phyloP scores from a whole-genome alignment of 2,113 vertebrate genomes.

The Ursus arctos region DNA sequence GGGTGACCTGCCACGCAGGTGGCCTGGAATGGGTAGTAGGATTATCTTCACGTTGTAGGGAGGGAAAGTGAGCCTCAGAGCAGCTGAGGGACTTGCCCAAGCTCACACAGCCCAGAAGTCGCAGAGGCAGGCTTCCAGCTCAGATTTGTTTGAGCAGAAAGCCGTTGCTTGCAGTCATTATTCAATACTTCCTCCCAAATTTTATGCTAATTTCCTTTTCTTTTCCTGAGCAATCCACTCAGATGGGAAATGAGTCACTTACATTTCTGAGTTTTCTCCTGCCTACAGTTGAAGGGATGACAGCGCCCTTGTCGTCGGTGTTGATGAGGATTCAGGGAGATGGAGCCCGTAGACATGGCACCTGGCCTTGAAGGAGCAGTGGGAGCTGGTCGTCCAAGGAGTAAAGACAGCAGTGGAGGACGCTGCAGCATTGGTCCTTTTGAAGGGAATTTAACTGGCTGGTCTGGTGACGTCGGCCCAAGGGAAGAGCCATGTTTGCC shows the following conservation, averaged over 20 bases:
- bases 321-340: background rate
- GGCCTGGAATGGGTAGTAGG: background rate
- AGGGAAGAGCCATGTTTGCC: background rate
- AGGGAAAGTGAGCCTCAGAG: background rate
- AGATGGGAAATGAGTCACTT: background rate
- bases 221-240: slow-evolving; percentile 24
- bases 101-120: background rate
- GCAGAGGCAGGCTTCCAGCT: background rate
- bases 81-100: background rate
- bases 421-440: background rate
- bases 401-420: background rate
- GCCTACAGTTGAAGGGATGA: background rate
- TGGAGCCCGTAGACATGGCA: rapidly evolving
- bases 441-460: background rate
- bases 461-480: background rate
- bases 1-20: background rate
- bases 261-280: background rate
- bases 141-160: background rate
- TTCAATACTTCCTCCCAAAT: background rate
- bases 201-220: background rate
- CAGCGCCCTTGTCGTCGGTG: no score
- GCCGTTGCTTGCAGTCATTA: background rate
- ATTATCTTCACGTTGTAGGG: background rate
- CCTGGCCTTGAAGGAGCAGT: background rate
- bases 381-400: background rate